Percentiles rank a stretch among this genome's conserved stretches.
These are phyloP conservation scores for Hippolais icterina DNA, from an alignment of 2,113 vertebrate species.

Conservation along the genomic window DNA sequence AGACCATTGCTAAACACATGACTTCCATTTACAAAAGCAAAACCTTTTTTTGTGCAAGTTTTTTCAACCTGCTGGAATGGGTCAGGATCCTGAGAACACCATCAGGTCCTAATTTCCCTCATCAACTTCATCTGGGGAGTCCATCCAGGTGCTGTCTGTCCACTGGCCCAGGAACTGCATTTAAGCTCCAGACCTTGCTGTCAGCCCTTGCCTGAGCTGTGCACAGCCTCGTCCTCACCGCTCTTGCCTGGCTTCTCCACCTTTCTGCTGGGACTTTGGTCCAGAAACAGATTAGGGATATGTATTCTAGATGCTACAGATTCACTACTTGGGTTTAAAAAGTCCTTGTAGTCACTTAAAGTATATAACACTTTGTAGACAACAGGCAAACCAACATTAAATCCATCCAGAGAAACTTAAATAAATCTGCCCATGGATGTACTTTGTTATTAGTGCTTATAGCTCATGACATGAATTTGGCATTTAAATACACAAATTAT, in stretches of 20 bases:
- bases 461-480: neutral
- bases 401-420: neutral
- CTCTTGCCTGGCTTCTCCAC: neutral
- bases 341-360: neutral
- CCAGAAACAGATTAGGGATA: neutral
- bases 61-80: neutral
- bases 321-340: neutral
- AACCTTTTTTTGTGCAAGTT: neutral
- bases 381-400: neutral
- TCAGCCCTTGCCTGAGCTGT: neutral
- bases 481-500: neutral
- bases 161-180: neutral
- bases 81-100: neutral
- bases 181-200: neutral
- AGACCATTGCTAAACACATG: neutral
- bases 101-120: neutral
- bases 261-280: neutral
- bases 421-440: neutral
- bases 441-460: neutral
- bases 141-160: rapidly evolving
- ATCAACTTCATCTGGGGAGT: neutral
- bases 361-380: neutral
- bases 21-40: neutral
- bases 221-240: neutral
- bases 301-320: neutral